Percentiles rank a stretch among this genome's conserved stretches.
Evolutionary conservation across 2,888 invertebrate genomes (phyloP).

Genomic region (Anarsia innoxiella): DNA sequence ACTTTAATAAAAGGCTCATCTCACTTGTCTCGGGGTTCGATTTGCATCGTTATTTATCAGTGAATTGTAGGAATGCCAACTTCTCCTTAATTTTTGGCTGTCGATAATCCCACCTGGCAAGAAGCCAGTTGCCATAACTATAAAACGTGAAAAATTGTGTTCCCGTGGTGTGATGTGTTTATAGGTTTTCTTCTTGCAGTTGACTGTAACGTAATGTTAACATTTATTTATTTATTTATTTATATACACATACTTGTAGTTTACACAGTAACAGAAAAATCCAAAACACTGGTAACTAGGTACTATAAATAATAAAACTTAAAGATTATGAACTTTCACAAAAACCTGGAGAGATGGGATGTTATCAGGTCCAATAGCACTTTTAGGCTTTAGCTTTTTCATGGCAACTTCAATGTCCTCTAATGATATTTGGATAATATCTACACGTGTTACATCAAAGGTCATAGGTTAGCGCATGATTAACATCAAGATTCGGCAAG

Average conservation of each 20-base stretch:
- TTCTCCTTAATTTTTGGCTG: conserved; percentile 15
- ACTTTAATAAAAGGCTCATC: too few species aligned
- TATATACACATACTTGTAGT: too few species aligned
- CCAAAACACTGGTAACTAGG: too few species aligned
- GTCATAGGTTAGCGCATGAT: background rate
- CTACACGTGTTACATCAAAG: background rate
- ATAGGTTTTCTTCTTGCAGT: too few species aligned
- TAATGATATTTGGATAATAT: background rate
- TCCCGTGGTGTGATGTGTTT: conserved; percentile 9
- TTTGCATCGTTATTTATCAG: too few species aligned
- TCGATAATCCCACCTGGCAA: conserved; percentile 14
- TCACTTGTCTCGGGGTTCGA: too few species aligned
- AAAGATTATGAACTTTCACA: too few species aligned
- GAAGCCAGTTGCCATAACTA: conserved; percentile 12
- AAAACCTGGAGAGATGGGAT: too few species aligned
- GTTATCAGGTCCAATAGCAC: conserved; percentile 14
- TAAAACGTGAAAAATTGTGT: conserved; percentile 16
- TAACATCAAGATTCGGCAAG: background rate
- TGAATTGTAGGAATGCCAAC: conserved; percentile 4
- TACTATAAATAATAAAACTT: too few species aligned
- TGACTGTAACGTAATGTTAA: too few species aligned
- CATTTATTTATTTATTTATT: too few species aligned
- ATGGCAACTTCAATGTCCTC: background rate
- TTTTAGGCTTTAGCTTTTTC: background rate
- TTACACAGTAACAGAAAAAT: too few species aligned